Conservation (phyloP, 1,140 invertebrate species). For the roundworm (Caenorhabditis elegans) region DNA sequence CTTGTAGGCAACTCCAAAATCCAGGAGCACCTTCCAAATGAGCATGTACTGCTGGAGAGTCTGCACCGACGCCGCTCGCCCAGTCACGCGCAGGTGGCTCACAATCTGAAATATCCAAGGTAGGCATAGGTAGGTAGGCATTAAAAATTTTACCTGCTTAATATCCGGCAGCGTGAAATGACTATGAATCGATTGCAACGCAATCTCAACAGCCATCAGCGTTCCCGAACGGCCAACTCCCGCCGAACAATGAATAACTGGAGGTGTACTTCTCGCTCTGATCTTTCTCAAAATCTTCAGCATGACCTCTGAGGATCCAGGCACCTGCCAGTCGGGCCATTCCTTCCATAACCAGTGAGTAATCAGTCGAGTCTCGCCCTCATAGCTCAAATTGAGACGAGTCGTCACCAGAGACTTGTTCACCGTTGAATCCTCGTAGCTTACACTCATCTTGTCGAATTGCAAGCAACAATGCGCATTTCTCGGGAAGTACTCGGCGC, state of each 20-base stretch:
- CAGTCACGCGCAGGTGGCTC: neutral
- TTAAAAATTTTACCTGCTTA: neutral
- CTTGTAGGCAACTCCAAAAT: conserved; percentile 15
- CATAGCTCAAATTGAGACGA: neutral
- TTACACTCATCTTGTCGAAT: neutral
- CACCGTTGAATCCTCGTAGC: neutral
- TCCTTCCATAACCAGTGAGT: conserved; percentile 11
- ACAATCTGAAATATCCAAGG: neutral
- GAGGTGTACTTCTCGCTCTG: neutral
- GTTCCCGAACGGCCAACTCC: conserved; percentile 25
- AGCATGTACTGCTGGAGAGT: conserved; percentile 44
- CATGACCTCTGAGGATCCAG: conserved; percentile 4
- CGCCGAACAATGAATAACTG: conserved; percentile 27
- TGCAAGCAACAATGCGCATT: neutral
- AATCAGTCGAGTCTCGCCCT: neutral
- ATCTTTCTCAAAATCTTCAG: conserved; percentile 14
- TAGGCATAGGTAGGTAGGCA: too few relatives aligned
- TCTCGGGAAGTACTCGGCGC: conserved; percentile 26
- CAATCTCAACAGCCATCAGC: neutral
- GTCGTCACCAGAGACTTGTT: neutral
- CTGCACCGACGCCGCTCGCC: conserved; percentile 7
- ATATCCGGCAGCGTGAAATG: neutral
- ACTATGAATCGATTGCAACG: neutral
- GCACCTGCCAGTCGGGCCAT: neutral
- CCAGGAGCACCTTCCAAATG: conserved; percentile 33